Base-by-base conservation (phyloP, 2,113 vertebrate species). In the Tor tambroides region DNA sequence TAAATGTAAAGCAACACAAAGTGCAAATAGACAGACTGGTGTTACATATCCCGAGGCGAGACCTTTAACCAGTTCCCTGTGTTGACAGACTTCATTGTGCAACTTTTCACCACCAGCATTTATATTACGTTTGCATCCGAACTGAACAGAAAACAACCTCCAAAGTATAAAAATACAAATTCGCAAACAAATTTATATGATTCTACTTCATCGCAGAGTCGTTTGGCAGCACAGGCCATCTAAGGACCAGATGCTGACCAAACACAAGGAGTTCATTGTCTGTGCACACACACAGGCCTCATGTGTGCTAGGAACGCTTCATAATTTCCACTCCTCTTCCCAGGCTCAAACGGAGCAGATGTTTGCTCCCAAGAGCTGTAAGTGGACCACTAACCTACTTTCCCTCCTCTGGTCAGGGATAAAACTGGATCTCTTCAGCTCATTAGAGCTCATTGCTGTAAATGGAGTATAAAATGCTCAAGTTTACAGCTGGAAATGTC, bases 311-410 rank as follows among this genome's bases (percentile, higher is more conserved):
- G 61, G n/a, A 30, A 65, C 28, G 59, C 54, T 26, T 61, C 41
- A 56, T 72, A 63, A 41, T 86, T 38, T 81, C 63, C 35, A 61
- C n/a, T 85, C 26, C 84, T 61, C 72, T 28, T 46, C 49, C 51
- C 49, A 46, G 38, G 32, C 46, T 83, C 71, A 63, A 49, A 35
- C 14, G 72, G 21, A 83, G 38, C 80, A 87, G 80, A 77, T 87
- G 80, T 83, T 82, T 59, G 43, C 30, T 85, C 83, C 54, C 38
- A 23, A 46, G 54, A 51, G 32, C 43, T 56, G 32, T 63, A 80
- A 43, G 56, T 87, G 80, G 32, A 54, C 71, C 80, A 76, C 54
- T 83, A 83, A 83, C 86, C 80, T 78, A 51, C 61, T 69, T 84
- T 49, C 15, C 23, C 65, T 67, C 43, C 3, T 3, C 35, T 35